Conservation (phyloP, 64 coral and sea anemone genomes). For the Pachyseris speciosa region DNA sequence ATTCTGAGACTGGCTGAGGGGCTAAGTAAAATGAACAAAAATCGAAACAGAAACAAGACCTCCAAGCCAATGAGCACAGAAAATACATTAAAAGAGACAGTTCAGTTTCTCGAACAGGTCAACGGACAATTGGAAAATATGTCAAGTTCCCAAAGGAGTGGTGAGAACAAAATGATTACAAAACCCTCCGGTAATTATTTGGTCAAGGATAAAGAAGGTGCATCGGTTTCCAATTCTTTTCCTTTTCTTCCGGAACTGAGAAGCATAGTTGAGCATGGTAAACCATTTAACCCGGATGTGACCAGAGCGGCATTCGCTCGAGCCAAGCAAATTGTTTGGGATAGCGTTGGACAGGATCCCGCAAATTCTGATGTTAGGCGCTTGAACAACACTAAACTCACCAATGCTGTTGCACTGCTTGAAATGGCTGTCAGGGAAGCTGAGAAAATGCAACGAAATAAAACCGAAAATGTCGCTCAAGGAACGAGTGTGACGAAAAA, state of each 20-base stretch:
- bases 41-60: neutral
- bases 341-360: constrained; percentile 18
- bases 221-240: neutral
- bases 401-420: constrained; percentile 30
- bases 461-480: neutral
- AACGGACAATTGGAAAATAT: neutral
- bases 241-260: constrained; percentile 35
- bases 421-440: constrained; percentile 37
- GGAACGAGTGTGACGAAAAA: neutral
- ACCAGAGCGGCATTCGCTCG: constrained; percentile 29
- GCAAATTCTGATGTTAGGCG: neutral
- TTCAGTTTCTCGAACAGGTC: constrained; percentile 16
- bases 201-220: neutral
- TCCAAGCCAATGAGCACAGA: neutral
- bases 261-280: constrained; percentile 29
- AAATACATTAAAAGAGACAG: constrained; percentile 1
- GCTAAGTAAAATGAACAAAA: neutral
- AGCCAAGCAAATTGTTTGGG: constrained; percentile 42
- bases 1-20: neutral
- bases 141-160: neutral
- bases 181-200: neutral
- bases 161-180: neutral
- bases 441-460: constrained; percentile 31
- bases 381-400: constrained; percentile 24
- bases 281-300: constrained; percentile 11